Conservation (phyloP, 1,140 invertebrate genomes). For the Piezodorus guildinii region DNA sequence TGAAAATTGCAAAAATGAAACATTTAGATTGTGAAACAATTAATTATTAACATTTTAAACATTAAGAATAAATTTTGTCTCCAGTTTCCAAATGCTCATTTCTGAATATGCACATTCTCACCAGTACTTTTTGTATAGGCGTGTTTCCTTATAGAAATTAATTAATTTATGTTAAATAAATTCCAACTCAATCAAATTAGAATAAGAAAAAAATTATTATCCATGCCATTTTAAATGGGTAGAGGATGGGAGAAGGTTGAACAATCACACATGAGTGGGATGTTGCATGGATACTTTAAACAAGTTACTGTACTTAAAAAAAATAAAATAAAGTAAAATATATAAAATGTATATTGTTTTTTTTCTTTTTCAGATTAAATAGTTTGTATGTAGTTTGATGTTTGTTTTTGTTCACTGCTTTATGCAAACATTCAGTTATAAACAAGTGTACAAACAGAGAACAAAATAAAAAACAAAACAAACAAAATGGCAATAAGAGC, state of each 20-base stretch:
- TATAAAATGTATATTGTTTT: not conserved
- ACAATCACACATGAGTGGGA: conserved; percentile 28
- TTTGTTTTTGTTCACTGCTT: not conserved
- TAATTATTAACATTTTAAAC: not conserved
- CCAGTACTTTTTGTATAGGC: conserved; percentile 12
- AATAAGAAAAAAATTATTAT: conserved; percentile 25
- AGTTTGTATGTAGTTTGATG: not conserved
- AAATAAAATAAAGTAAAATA: too few species aligned
- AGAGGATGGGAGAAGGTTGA: conserved; percentile 23
- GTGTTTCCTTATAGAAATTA: conserved; percentile 23
- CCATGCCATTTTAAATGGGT: conserved; percentile 26
- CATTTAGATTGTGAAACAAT: too few species aligned
- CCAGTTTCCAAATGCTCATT: conserved; percentile 22
- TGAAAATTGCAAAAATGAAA: too few species aligned
- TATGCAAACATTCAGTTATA: conserved; percentile 18
- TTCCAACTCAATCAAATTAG: conserved; percentile 17
- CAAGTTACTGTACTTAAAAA: conserved; percentile 3
- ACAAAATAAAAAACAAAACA: not conserved
- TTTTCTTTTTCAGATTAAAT: not conserved
- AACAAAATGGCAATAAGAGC: not conserved
- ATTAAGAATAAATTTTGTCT: not conserved
- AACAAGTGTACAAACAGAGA: conserved; percentile 18
- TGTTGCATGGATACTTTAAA: conserved; percentile 25
- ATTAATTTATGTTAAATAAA: conserved; percentile 1
- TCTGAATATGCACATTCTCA: conserved; percentile 24